Evolutionary conservation across 2,888 invertebrate species (phyloP).

Genomic region (Cantharis rufa): DNA sequence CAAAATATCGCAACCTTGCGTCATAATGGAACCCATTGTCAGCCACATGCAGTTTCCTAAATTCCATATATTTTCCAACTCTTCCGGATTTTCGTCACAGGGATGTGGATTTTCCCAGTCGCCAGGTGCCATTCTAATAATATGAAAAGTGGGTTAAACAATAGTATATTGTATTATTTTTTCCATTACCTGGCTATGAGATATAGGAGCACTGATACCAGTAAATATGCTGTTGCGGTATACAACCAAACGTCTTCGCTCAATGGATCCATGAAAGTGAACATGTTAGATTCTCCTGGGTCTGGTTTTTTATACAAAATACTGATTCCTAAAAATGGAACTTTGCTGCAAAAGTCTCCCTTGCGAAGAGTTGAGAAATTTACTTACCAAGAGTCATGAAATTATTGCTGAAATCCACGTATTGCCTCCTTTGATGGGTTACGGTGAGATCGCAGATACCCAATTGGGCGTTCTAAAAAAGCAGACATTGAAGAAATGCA

Average conservation of each 20-base stretch:
- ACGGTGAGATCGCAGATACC: slow-evolving; percentile 96
- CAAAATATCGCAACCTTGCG: slow-evolving; percentile 90
- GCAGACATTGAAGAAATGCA: background rate
- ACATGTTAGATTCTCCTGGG: slow-evolving; percentile 56
- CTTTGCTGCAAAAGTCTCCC: no score
- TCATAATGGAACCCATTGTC: slow-evolving; percentile 89
- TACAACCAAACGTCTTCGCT: slow-evolving; percentile 87
- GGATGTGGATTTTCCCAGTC: slow-evolving; percentile 96
- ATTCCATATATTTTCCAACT: slow-evolving; percentile 88
- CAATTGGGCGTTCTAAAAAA: slow-evolving; percentile 84
- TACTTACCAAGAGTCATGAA: slow-evolving; percentile 88
- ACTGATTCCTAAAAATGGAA: slow-evolving; percentile 59
- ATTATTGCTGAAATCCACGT: slow-evolving; percentile 93
- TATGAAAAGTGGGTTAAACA: slow-evolving; percentile 17
- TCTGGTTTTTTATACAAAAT: slow-evolving; percentile 84
- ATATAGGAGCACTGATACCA: slow-evolving; percentile 80
- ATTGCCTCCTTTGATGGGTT: slow-evolving; percentile 83
- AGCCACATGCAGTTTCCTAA: slow-evolving; percentile 92
- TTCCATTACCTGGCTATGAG: slow-evolving; percentile 65
- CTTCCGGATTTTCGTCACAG: slow-evolving; percentile 82
- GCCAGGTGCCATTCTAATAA: slow-evolving; percentile 77
- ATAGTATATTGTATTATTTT: background rate
- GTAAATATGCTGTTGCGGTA: slow-evolving; percentile 82
- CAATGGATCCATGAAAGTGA: slow-evolving; percentile 82
- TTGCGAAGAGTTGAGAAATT: no score